These are phyloP conservation scores for Drosophila buzzatii DNA, from an alignment of 2,888 invertebrate genomes.

Conservation along the genomic window DNA sequence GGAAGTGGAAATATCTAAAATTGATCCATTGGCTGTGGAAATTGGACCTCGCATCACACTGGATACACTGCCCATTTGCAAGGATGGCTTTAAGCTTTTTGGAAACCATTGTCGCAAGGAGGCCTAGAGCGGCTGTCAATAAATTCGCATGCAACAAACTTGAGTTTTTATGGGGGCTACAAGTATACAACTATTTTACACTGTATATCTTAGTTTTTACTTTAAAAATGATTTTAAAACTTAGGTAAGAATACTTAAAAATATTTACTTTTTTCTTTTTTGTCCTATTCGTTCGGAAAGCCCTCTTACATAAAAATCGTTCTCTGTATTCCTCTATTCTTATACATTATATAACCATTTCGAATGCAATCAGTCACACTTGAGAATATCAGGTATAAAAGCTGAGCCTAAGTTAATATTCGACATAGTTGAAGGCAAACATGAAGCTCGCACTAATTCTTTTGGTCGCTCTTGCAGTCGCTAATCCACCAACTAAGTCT, in stretches of 20 bases:
- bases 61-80: slow-evolving; percentile 51
- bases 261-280: no score
- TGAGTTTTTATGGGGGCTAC: slow-evolving; percentile 9
- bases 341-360: slow-evolving; percentile 1
- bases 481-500: no score
- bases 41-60: slow-evolving; percentile 58
- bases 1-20: background rate
- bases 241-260: no score
- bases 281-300: no score
- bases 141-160: slow-evolving; percentile 1
- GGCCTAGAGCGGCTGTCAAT: slow-evolving; percentile 28
- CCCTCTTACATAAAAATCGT: no score
- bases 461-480: no score
- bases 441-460: no score
- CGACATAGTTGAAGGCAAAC: background rate
- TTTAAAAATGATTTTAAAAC: no score
- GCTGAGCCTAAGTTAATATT: background rate
- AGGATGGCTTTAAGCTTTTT: slow-evolving; percentile 39
- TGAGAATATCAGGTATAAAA: background rate
- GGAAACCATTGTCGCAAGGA: slow-evolving; percentile 54
- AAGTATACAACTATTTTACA: no score
- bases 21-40: background rate
- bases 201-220: no score
- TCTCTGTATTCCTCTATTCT: no score
- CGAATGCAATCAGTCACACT: slow-evolving; percentile 2